phyloP scores from a whole-genome alignment of 2,888 invertebrate genomes.

The Alloplasta piceator region DNA sequence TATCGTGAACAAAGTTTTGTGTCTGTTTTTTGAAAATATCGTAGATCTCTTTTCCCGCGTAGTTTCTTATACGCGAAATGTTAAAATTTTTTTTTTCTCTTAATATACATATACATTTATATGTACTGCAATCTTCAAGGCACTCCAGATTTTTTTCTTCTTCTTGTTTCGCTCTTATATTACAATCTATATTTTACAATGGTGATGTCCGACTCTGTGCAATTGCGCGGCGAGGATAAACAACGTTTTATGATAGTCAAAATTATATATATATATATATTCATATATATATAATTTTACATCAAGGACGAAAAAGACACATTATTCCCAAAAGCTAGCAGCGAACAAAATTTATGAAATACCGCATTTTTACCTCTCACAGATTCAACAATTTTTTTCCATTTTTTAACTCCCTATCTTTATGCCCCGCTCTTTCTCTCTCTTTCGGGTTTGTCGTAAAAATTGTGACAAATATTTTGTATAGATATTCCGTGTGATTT shows the following conservation, averaged over 20 bases:
- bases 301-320: constrained; percentile 22
- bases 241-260: constrained; percentile 21
- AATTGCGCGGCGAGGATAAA: constrained; percentile 42
- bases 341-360: neutral
- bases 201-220: constrained; percentile 64
- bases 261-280: constrained; percentile 12
- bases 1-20: constrained; percentile 41
- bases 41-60: constrained; percentile 42
- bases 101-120: constrained; percentile 68
- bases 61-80: constrained; percentile 4
- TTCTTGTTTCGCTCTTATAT: constrained; percentile 54
- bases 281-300: constrained; percentile 15
- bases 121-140: constrained; percentile 82
- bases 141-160: constrained; percentile 79
- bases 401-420: neutral
- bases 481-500: neutral
- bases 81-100: too few relatives aligned
- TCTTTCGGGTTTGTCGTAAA: constrained; percentile 1
- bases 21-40: constrained; percentile 58
- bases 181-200: constrained; percentile 69
- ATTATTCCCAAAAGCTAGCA: neutral
- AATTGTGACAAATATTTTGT: constrained; percentile 2
- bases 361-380: neutral
- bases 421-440: neutral
- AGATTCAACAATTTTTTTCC: constrained; percentile 13